Evolutionary conservation across 2,113 vertebrate genomes (phyloP), one percentile per base, ranked within the genome.

Genomic region (Varanus komodoensis): DNA sequence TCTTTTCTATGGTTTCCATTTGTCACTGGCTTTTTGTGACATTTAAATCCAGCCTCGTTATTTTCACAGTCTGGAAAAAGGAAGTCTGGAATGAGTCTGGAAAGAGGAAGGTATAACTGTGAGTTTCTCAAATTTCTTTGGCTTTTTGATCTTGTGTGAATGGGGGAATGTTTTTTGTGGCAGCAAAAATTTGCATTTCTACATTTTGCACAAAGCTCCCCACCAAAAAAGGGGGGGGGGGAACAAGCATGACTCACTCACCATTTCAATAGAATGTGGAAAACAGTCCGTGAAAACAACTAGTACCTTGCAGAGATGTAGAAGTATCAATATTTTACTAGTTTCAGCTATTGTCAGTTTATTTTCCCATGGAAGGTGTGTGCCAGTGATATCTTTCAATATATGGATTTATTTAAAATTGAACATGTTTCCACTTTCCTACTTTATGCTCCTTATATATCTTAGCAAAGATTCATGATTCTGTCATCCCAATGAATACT

Each of bases 311-410:
- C 82, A 78, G 7, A 79, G 75, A 85, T 85, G 48, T 52, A 85
- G 73, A 78, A 54, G 12, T 74, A 80, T 85, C 82, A 85, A 89
- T 89, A 89, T 79, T 79, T 85, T 89, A 85, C 82, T 48, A 85
- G 48, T 48, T 85, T 77, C 21, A 0, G 1, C 0, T 64, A 54
- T 38, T 57, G 17, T 44, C 64, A 54, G 83, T 90, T 54, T 89
- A 85, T 68, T 89, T 84, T 85, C 89, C 64, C 82, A 69, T 57
- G 74, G 74, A 1, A 92, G 83, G 77, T 89, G 79, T 77, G 79
- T 86, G 91, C 54, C 83, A 86, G 23, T 92, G 91, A 89, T 87
- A 82, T 79, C 57, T 75, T 44, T 34, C 80, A 88, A 68, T 67
- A 8, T 32, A 44, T 2, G 6, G n/a, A 82, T 38, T 9, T 82